phyloP scores from a whole-genome alignment of 2,797 vertebrate species.

The Lagocephalus sceleratus region DNA sequence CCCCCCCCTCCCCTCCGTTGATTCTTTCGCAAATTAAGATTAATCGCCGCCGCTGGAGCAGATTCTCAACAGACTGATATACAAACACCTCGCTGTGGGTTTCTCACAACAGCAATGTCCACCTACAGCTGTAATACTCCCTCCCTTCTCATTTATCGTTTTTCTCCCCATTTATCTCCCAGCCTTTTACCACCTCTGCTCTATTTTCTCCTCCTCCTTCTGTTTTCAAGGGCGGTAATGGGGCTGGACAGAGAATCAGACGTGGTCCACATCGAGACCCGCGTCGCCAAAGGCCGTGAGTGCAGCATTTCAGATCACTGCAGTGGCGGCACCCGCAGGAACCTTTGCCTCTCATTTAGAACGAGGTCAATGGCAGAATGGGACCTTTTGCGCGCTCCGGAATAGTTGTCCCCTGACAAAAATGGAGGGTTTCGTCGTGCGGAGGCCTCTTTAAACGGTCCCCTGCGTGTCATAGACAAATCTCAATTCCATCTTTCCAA shows the following conservation, averaged over 20 bases:
- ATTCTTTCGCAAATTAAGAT: constrained; percentile 49
- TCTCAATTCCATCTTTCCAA: constrained; percentile 35
- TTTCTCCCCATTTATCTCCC: constrained; percentile 17
- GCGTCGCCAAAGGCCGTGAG: constrained; percentile 90
- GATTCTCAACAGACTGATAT: constrained; percentile 41
- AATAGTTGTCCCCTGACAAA: constrained; percentile 64
- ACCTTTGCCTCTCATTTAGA: constrained; percentile 68
- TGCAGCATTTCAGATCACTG: constrained; percentile 43
- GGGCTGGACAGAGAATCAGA: constrained; percentile 94
- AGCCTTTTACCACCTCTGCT: constrained; percentile 29
- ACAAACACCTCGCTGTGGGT: constrained; percentile 32
- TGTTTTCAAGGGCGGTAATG: constrained; percentile 83
- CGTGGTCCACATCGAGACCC: constrained; percentile 93
- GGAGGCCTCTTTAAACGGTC: constrained; percentile 67
- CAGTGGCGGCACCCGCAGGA: constrained; percentile 54
- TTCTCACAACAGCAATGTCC: constrained; percentile 37
- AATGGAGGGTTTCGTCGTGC: constrained; percentile 57
- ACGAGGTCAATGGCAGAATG: constrained; percentile 68
- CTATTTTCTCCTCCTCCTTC: constrained; percentile 27
- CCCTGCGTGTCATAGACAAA: constrained; percentile 55
- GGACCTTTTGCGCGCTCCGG: constrained; percentile 56
- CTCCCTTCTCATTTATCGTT: constrained; percentile 20
- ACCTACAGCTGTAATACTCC: constrained; percentile 24
- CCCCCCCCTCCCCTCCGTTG: constrained; percentile 20
- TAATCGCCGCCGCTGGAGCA: constrained; percentile 37